Evolutionary conservation across 2,113 vertebrate species (phyloP), one percentile per base, ranked within the genome.

Genomic region (western clawed frog (Xenopus tropicalis)): DNA sequence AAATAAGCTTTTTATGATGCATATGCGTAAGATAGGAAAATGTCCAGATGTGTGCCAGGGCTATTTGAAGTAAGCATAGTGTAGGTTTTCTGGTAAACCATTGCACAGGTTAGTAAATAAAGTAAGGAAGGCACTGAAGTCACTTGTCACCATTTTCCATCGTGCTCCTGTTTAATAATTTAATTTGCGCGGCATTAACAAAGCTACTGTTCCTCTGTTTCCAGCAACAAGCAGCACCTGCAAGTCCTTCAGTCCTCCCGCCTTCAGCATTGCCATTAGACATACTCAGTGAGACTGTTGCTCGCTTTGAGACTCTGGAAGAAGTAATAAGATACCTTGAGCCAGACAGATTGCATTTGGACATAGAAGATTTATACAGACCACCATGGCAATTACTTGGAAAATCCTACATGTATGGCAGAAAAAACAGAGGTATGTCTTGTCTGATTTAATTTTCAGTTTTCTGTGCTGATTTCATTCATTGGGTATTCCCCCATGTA

Each of bases 261-360:
- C 83, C 91, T 0, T 87, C 93, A 44, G 82, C 88, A 77, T 83
- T 94, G 79, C 93, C 90, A 0, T 80, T 96, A 64, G 95, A 98
- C 70, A 86, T 92, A 42, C 78, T 99, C 46, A 94, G 92, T 57
- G 93, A 94, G 0, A 90, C 91, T 0, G 91, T 99, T 4, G 82
- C 91, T 14, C 90, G 81, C 7, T 93, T 99, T 10, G 87, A 89
- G 72, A 98, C 96, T 0, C 84, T 99, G 85, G 97, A 99, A 87
- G 96, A 98, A 77, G 93, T 99, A n/a, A 94, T 99, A 86, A 94
- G 94, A 37, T 99, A 95, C 72, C 90, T 99, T 22, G 97, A 99
- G 79, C 97, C 97, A 0, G 97, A 99, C 4, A 86, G 92, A 67
- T 99, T 96, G 96, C 95, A 96, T 64, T 81, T 96, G 84, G 97